phyloP scores from a whole-genome alignment of 1,140 invertebrate genomes.

The Cyphomyrmex costatus region DNA sequence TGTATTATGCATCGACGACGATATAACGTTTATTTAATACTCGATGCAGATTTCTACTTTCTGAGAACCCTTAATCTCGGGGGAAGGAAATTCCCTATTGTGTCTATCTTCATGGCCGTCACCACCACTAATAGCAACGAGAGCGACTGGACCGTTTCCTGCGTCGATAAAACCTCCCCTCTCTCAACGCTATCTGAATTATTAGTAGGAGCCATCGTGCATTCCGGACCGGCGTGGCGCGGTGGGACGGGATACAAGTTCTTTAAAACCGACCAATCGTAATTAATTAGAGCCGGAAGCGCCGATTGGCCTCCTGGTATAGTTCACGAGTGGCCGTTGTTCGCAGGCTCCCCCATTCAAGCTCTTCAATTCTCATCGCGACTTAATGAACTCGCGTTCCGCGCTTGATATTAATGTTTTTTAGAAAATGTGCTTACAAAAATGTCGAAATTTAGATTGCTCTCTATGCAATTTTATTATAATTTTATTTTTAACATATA shows the following conservation, averaged over 20 bases:
- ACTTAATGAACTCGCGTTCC: constrained; percentile 8
- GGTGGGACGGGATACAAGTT: constrained; percentile 79
- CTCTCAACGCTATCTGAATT: constrained; percentile 53
- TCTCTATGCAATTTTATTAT: not conserved
- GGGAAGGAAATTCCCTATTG: constrained; percentile 55
- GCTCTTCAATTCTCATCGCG: constrained; percentile 41
- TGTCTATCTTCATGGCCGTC: constrained; percentile 32
- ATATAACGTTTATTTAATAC: not conserved
- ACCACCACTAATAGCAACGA: constrained; percentile 26
- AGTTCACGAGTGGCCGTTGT: constrained; percentile 72
- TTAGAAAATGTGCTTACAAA: not conserved
- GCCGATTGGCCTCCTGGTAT: constrained; percentile 81
- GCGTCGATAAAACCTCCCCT: constrained; percentile 65
- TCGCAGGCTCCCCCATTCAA: constrained; percentile 77
- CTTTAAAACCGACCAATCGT: constrained; percentile 79
- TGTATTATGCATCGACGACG: not conserved
- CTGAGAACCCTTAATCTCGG: constrained; percentile 8
- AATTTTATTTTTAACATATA: not conserved
- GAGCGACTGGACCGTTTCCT: constrained; percentile 71
- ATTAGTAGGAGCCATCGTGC: constrained; percentile 55
- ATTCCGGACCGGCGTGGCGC: constrained; percentile 58
- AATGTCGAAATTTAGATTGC: not conserved
- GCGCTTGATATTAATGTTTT: constrained; percentile 36
- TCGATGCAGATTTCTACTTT: not conserved
- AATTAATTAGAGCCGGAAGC: constrained; percentile 84